Evolutionary conservation across 2,113 vertebrate genomes (phyloP).

Genomic region (Casuarius casuarius): DNA sequence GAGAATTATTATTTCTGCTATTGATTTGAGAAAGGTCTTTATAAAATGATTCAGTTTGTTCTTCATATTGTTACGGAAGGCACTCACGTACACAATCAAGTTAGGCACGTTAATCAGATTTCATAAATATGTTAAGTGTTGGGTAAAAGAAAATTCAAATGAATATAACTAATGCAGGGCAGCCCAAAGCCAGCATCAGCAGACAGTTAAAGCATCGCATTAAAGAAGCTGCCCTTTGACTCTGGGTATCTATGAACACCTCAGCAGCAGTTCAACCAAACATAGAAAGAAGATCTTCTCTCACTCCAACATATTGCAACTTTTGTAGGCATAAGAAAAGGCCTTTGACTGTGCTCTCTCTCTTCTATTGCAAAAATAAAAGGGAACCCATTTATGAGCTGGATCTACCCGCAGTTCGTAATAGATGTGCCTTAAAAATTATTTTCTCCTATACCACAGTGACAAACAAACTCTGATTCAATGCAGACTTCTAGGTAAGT

Average conservation of each 20-base stretch:
- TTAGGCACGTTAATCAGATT: not conserved
- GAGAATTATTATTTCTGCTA: not conserved
- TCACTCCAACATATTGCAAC: not conserved
- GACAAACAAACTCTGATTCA: not conserved
- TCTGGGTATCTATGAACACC: not conserved
- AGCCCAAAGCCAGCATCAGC: not conserved
- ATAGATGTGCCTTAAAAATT: not conserved
- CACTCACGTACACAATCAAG: not conserved
- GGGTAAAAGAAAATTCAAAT: not conserved
- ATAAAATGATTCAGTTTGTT: not conserved
- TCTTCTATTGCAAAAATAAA: not conserved
- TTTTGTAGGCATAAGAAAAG: not conserved
- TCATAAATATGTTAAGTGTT: not conserved
- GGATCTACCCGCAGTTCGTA: not conserved
- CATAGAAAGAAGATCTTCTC: not conserved
- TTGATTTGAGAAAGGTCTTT: not conserved
- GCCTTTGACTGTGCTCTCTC: not conserved
- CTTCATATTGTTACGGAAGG: not conserved
- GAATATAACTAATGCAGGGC: not conserved
- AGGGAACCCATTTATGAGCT: not conserved
- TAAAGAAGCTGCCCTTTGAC: too few species aligned
- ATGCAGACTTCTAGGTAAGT: not conserved
- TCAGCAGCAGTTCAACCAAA: not conserved
- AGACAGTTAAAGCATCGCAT: too few species aligned
- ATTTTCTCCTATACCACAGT: not conserved